Evolutionary conservation across 2,888 invertebrate species (phyloP), one percentile per base, ranked within the genome.

Genomic region (Drosophila paracracens): DNA sequence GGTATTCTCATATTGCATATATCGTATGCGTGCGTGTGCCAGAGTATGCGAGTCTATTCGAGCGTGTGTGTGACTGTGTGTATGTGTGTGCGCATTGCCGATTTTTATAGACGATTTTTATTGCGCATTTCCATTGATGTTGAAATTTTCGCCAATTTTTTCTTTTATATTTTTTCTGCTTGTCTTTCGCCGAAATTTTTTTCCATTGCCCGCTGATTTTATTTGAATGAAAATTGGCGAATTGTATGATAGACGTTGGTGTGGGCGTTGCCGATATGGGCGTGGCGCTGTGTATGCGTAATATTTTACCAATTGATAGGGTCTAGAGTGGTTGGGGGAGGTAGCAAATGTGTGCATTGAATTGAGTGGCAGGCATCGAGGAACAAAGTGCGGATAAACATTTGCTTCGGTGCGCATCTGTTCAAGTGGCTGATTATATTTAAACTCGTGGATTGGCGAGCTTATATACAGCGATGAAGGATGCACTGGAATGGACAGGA

Each of bases 81-180:
- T 40, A 11, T 48, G 36, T 46, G 63, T 85, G 81, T 80, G 86
- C 81, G 75, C 73, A 81, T 81, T 83, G 81, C 83, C 79, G 76
- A 90, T 88, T 86, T 85, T 85, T 89, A 88, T 89, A 88, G 85
- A 86, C 88, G 79, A 78, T 88, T 85, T 85, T 85, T 86, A 90
- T 86, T 86, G 89, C 85, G 89, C 90, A 88, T 88, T 86, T 90
- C 87, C 85, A 86, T 88, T 90, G 85, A 86, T 89, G 90, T 81
- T 79, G 74, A 85, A 85, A 83, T 86, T 74, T 72, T 88, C 89
- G 78, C 89, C 79, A 68, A 63, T 69, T 85, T 27, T 29, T 56
- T 56, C 29, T 27, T 70, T 36, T 50, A 35, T 64, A 29, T 52
- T 62, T 64, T 66, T 50, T 51, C 16, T 46, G 25, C 29, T 38